Conservation (phyloP, 1,140 invertebrate species). For the Drosophila yakuba region DNA sequence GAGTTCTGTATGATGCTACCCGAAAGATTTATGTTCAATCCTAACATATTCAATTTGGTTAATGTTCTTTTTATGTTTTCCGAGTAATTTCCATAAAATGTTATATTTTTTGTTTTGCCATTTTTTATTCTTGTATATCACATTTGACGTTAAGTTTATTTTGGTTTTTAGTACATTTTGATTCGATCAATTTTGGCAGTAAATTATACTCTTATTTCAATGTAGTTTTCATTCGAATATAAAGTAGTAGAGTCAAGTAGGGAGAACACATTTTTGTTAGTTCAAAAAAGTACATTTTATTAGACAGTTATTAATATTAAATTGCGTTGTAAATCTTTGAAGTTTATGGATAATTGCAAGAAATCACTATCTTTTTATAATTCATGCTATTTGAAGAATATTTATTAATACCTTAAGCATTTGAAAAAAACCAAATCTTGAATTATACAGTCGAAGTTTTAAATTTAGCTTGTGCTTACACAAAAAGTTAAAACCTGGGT, state of each 20-base stretch:
- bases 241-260: conserved; percentile 2
- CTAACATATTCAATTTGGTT: conserved; percentile 64
- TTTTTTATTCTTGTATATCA: conserved; percentile 30
- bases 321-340: conserved; percentile 1
- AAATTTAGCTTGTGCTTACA: too few species aligned
- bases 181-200: conserved; percentile 53
- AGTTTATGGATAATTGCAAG: not conserved
- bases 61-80: conserved; percentile 65
- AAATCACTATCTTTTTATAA: not conserved
- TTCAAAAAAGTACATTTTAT: conserved; percentile 5
- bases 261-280: not conserved
- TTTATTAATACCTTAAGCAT: too few species aligned
- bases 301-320: conserved; percentile 1
- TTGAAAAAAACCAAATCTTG: not conserved
- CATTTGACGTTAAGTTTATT: conserved; percentile 15
- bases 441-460: too few species aligned
- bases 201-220: conserved; percentile 32
- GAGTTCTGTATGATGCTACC: conserved; percentile 22
- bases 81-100: conserved; percentile 43
- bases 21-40: conserved; percentile 54
- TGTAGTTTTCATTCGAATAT: conserved; percentile 25
- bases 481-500: conserved; percentile 1
- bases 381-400: not conserved
- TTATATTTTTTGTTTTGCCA: conserved; percentile 15
- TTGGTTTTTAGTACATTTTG: conserved; percentile 52